Evolutionary conservation across 2,113 vertebrate species (phyloP).

Genomic region (Ranitomeya variabilis): DNA sequence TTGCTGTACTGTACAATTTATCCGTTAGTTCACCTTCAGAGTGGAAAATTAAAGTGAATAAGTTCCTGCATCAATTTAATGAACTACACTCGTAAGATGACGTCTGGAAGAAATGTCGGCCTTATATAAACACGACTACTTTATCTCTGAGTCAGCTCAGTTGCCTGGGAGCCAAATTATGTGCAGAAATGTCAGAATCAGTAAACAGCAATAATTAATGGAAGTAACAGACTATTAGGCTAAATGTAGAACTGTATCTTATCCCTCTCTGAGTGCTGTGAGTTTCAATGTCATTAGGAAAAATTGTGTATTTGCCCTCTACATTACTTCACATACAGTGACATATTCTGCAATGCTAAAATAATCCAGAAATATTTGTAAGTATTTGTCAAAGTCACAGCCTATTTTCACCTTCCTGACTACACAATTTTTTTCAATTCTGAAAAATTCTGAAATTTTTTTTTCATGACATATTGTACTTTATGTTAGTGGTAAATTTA

Average conservation of each 20-base stretch:
- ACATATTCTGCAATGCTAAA: not conserved
- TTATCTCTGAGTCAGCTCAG: slow-evolving; percentile 25
- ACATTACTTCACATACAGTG: slow-evolving; percentile 13
- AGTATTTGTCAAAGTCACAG: slow-evolving; percentile 9
- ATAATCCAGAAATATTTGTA: not conserved
- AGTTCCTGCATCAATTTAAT: slow-evolving; percentile 6
- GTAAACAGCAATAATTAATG: slow-evolving; percentile 42
- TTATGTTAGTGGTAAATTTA: too few relatives aligned
- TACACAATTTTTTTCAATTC: too few relatives aligned
- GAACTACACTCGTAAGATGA: not conserved
- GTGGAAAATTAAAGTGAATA: not conserved
- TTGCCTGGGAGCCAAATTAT: slow-evolving; percentile 35
- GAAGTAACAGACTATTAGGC: slow-evolving; percentile 44
- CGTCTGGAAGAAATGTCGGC: slow-evolving; percentile 1
- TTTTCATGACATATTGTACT: too few relatives aligned
- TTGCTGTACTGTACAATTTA: not conserved
- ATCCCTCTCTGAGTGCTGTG: not conserved
- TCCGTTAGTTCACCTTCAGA: not conserved
- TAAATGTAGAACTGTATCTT: slow-evolving; percentile 21
- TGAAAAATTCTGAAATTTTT: too few relatives aligned
- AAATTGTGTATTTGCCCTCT: slow-evolving; percentile 20
- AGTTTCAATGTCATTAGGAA: slow-evolving; percentile 24
- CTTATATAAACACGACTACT: slow-evolving; percentile 35
- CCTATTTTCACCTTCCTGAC: too few relatives aligned
- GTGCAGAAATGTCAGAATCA: slow-evolving; percentile 34